Base-by-base conservation (phyloP, 2,113 vertebrate species). In the Propithecus coquereli region DNA sequence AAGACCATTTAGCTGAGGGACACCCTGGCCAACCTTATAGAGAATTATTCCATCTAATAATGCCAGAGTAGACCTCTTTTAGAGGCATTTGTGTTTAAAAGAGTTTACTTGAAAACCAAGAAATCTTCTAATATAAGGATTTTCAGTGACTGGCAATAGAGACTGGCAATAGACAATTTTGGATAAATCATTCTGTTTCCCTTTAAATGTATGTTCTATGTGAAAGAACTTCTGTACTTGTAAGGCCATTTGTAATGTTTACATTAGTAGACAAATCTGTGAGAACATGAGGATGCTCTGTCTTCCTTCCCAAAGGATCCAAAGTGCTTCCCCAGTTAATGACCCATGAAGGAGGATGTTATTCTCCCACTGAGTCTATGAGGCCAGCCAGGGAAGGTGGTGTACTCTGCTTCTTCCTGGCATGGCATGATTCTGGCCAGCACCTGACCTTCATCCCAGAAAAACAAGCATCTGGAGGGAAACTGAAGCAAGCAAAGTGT, bases 61-160 rank as follows among this genome's bases (percentile, higher is more conserved):
- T 63, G 52, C 32, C 50, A 77, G 65, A 17, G 13, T 34, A 54
- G 9, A 77, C 11, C 17, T 32, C 25, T 86, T 45, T 59, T 70
- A 65, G 18, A 91, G 27, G 27, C 32, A 43, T 45, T 91, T 23
- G 57, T 5, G 14, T 63, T 86, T 87, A 90, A 47, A 40, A 93
- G 7, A 22, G 27, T 59, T 74, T 87, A 85, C 30, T 90, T 87
- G 57, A 83, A 95, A 90, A 93, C 16, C n/a, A 92, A 90, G 81
- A 90, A 82, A 82, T 8, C 8, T 85, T 81, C 34, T 32, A 87
- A 66, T 54, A 30, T 47, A 80, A 81, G 17, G 22, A 74, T 84
- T 63, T 47, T 81, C 37, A 68, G 25, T 92, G 50, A 87, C 65
- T 68, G 18, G 57, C 18, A 74, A 63, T 52, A 25, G 23, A 80